A percentile compares a stretch with the other conserved stretches of the same genome.
Evolutionary conservation across 1,140 invertebrate genomes (phyloP).

Genomic region (Zophobas morio): DNA sequence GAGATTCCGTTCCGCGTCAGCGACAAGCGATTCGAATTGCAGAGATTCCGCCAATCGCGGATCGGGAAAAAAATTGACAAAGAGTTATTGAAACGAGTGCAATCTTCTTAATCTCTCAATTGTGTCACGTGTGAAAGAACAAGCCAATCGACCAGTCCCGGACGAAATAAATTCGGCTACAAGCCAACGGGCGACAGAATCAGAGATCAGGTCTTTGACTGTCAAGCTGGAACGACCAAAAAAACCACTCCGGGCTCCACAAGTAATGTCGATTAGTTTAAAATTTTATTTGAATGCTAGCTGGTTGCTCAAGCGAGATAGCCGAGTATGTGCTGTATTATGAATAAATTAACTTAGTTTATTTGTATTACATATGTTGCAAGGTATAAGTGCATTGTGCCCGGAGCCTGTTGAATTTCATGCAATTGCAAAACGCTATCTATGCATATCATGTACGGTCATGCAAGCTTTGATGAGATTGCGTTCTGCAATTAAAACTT

Average conservation of each 20-base stretch:
- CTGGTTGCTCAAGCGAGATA: slow-evolving; percentile 35
- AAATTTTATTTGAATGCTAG: slow-evolving; percentile 34
- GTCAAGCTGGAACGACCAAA: slow-evolving; percentile 13
- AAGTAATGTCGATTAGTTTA: slow-evolving; percentile 38
- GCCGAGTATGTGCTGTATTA: slow-evolving; percentile 25
- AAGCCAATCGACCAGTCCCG: slow-evolving; percentile 35
- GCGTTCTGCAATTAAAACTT: slow-evolving; percentile 36
- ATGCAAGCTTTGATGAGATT: slow-evolving; percentile 41
- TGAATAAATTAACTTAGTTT: slow-evolving; percentile 38
- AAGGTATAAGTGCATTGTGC: slow-evolving; percentile 39
- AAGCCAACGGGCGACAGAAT: slow-evolving; percentile 34
- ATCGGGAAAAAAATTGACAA: not conserved
- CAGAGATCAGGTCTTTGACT: slow-evolving; percentile 42
- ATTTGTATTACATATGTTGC: slow-evolving; percentile 39
- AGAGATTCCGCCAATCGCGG: not conserved
- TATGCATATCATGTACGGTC: slow-evolving; percentile 41
- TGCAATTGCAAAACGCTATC: slow-evolving; percentile 41
- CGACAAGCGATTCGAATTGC: not conserved
- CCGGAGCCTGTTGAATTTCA: slow-evolving; percentile 29
- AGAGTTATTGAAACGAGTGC: slow-evolving; percentile 12
- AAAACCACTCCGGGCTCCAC: slow-evolving; percentile 24
- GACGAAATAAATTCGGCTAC: slow-evolving; percentile 27
- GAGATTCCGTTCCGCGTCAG: slow-evolving; percentile 3
- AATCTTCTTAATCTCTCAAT: slow-evolving; percentile 39
- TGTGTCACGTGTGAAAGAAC: slow-evolving; percentile 38